Conservation (phyloP, 2,113 vertebrate species). For the Rostratula benghalensis region DNA sequence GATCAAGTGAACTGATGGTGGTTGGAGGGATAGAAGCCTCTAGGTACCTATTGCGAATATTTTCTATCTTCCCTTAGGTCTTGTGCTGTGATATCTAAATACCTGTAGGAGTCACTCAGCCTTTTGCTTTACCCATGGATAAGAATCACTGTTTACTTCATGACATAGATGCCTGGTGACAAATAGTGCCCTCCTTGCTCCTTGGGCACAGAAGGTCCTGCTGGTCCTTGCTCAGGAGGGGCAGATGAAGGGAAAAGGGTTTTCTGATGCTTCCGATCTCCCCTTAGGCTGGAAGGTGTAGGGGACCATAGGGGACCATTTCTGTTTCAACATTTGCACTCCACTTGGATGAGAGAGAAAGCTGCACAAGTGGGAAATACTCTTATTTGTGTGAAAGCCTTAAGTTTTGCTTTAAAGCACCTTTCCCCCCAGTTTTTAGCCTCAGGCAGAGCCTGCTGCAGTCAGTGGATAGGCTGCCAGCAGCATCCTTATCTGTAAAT, state of each 20-base stretch:
- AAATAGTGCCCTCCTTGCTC: background rate
- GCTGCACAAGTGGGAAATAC: background rate
- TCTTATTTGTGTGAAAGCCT: background rate
- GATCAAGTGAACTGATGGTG: background rate
- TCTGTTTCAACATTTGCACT: background rate
- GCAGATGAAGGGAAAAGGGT: background rate
- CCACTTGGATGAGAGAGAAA: background rate
- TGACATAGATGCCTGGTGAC: background rate
- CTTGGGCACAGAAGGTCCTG: background rate
- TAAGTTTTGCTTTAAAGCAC: background rate
- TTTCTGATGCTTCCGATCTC: background rate
- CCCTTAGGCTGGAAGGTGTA: background rate
- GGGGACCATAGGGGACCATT: background rate
- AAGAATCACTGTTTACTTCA: background rate
- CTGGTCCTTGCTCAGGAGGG: background rate
- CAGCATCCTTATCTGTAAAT: background rate
- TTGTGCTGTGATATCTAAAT: background rate
- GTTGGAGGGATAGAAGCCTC: background rate
- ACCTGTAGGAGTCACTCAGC: background rate
- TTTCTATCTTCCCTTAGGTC: background rate
- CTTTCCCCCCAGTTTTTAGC: background rate
- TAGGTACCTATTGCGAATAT: background rate
- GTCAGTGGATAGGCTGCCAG: background rate
- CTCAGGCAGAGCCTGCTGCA: background rate
- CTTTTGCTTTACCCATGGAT: background rate